Evolutionary conservation across 2,797 vertebrate genomes (phyloP).

Genomic region (Pangasius macronema): DNA sequence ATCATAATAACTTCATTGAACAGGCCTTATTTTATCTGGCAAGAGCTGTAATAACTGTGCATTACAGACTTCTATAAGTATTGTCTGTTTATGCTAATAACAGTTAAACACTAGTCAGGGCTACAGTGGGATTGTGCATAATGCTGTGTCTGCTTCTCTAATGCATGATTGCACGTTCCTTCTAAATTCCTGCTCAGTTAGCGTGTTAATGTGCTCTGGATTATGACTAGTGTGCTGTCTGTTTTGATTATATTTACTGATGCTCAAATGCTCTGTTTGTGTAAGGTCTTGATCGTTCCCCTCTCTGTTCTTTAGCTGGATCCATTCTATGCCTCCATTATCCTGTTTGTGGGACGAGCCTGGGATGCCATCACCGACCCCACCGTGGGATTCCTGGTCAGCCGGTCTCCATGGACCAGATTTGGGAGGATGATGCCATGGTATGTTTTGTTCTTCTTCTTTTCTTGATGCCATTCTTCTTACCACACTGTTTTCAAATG

Average conservation of each 20-base stretch:
- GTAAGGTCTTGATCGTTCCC: not conserved
- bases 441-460: conserved; percentile 70
- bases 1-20: not conserved
- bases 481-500: not conserved
- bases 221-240: not conserved
- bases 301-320: conserved; percentile 74
- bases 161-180: not conserved
- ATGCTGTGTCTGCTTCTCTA: not conserved
- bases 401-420: conserved; percentile 87
- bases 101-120: not conserved
- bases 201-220: not conserved
- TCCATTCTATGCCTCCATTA: conserved; percentile 92
- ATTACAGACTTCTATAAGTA: not conserved
- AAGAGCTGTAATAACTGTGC: not conserved
- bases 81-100: not conserved
- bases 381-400: conserved; percentile 92
- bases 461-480: not conserved
- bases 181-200: not conserved
- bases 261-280: not conserved
- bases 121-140: not conserved
- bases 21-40: not conserved
- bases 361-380: conserved; percentile 97
- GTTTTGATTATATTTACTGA: not conserved
- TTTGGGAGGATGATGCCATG: conserved; percentile 94
- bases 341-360: conserved; percentile 90